Evolutionary conservation across 2,113 vertebrate genomes (phyloP), one percentile per base, ranked within the genome.

Genomic region (Helogale parvula): DNA sequence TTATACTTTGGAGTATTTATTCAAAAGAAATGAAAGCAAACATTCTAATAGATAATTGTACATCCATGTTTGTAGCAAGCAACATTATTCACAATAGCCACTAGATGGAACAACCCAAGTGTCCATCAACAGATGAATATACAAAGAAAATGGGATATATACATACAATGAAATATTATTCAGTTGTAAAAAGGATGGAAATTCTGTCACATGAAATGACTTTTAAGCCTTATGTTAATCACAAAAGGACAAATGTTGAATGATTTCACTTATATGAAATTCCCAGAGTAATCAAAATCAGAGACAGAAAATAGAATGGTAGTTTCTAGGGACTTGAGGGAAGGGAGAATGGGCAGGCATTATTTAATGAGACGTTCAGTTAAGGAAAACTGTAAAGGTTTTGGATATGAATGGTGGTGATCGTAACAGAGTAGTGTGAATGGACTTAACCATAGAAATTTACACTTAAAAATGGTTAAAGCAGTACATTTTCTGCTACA

Each of bases 261-360:
- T n/a, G 23, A 38, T 77, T 52, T 7, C 29, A n/a, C 0, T 92
- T 82, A 3, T 17, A 52, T 35, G 4, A 52, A 3, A 6, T 25
- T 76, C 15, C 10, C 29, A 76, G 6, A 68, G 11, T 66, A 41
- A 13, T 84, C 35, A 93, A 23, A 47, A 66, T 66, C 7, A 83
- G 29, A 31, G 13, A 74, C 16, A 31, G 31, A 54, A 91, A 38
- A 31, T 23, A 72, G 35, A 50, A 68, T 21, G 6, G 52, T 71
- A 29, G n/a, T 45, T 82, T 77, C 21, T 11, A 31, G 1, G 4
- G 11, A 11, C 0, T 50, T 0, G 2, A 10, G 1, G 47, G 6
- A 35, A 2, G 5, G 41, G 45, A 47, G 63, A 50, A 27, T 47
- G 7, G 11, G 7, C 23, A 76, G 5, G 33, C 12, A 89, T 33